Percentiles rank a stretch among this genome's conserved stretches.
These are phyloP conservation scores for Anadara kagoshimensis DNA, from an alignment of 1,140 invertebrate species.

Conservation along the genomic window DNA sequence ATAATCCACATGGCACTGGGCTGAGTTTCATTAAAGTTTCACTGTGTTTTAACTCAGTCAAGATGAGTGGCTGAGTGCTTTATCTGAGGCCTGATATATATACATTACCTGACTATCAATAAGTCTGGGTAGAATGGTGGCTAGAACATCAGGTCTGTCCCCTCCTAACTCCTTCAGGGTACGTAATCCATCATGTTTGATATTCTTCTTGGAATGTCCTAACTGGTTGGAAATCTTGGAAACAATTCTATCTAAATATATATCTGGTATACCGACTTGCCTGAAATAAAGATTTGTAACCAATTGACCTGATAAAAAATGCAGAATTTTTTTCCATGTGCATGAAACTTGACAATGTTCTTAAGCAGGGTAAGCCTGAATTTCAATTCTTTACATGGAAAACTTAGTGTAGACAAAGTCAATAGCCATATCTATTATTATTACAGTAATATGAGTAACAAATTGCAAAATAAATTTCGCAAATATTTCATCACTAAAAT, in stretches of 20 bases:
- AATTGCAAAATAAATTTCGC: too few relatives aligned
- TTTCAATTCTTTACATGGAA: neutral
- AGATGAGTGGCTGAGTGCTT: too few relatives aligned
- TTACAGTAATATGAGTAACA: too few relatives aligned
- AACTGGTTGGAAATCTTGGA: constrained; percentile 43
- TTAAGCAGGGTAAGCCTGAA: neutral
- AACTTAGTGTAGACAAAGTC: neutral
- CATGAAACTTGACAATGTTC: neutral
- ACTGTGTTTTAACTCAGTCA: too few relatives aligned
- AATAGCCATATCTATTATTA: neutral
- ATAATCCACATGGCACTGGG: neutral
- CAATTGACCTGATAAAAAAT: neutral
- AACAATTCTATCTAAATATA: constrained; percentile 39
- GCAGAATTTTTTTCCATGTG: neutral
- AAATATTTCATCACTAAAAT: too few relatives aligned
- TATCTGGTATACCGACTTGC: constrained; percentile 39
- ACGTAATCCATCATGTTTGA: constrained; percentile 33
- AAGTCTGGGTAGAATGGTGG: constrained; percentile 40
- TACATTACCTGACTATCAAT: constrained; percentile 38
- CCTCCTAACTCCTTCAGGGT: constrained; percentile 41
- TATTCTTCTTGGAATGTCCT: constrained; percentile 2
- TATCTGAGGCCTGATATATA: too few relatives aligned
- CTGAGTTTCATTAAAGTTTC: too few relatives aligned
- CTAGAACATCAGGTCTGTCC: constrained; percentile 40
- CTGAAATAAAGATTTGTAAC: too few relatives aligned